Evolutionary conservation across 2,797 vertebrate genomes (phyloP).

Genomic region (Cyclopterus lumpus): DNA sequence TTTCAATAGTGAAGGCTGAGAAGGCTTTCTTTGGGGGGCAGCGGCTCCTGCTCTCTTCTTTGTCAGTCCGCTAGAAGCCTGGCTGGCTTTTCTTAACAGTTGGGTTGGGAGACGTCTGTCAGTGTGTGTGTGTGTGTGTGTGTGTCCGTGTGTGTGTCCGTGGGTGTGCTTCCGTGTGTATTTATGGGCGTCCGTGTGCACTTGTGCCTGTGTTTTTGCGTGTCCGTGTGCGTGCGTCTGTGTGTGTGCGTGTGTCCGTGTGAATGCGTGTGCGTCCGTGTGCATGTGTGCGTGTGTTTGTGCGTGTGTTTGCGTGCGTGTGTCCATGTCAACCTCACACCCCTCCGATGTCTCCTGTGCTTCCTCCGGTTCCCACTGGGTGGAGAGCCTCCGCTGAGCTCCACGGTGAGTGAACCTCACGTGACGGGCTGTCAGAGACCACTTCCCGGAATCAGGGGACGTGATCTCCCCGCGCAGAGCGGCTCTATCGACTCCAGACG

Average conservation of each 20-base stretch:
- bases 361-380: conserved; percentile 22
- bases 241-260: background rate
- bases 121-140: background rate
- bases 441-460: conserved; percentile 43
- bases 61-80: conserved; percentile 36
- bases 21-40: background rate
- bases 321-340: conserved; percentile 5
- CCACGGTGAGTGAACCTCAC: conserved; percentile 38
- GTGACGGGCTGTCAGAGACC: conserved; percentile 64
- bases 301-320: conserved; percentile 1
- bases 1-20: conserved; percentile 11
- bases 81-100: conserved; percentile 44
- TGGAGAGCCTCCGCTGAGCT: conserved; percentile 3
- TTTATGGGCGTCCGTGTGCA: background rate
- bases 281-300: conserved; percentile 3
- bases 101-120: conserved; percentile 13
- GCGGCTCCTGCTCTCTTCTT: conserved; percentile 39
- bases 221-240: background rate
- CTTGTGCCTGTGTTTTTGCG: background rate
- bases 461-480: conserved; percentile 32
- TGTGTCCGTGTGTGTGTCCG: background rate
- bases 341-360: background rate
- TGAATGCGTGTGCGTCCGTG: background rate
- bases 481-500: background rate
- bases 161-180: conserved; percentile 1